Percentiles rank a stretch among this genome's conserved stretches.
Evolutionary conservation across 2,113 vertebrate genomes (phyloP).

Genomic region (Athene noctua): DNA sequence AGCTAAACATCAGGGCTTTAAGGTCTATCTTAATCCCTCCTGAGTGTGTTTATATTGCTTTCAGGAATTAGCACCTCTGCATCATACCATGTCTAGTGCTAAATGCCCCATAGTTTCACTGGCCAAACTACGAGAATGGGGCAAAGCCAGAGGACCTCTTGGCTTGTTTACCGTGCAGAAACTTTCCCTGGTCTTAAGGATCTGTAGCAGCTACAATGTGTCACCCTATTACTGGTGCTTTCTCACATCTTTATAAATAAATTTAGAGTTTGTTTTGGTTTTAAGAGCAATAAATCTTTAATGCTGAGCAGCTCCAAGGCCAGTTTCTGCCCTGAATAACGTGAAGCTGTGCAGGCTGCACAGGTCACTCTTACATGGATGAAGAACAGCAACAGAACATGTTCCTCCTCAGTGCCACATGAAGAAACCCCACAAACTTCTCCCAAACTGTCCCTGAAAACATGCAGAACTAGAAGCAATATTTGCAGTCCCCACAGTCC

Average conservation of each 20-base stretch:
- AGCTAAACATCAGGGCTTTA: neutral
- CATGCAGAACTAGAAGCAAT: neutral
- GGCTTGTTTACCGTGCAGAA: neutral
- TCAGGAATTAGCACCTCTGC: neutral
- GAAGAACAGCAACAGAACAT: neutral
- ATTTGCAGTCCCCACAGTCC: neutral
- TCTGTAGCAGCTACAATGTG: neutral
- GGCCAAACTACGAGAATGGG: neutral
- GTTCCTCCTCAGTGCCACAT: neutral
- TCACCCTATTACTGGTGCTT: neutral
- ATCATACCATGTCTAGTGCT: neutral
- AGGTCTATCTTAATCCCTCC: neutral
- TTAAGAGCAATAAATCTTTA: neutral
- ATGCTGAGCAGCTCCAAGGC: neutral
- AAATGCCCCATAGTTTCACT: neutral
- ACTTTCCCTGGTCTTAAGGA: neutral
- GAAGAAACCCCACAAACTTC: neutral
- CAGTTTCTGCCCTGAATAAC: neutral
- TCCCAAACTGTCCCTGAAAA: neutral
- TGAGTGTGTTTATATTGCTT: neutral
- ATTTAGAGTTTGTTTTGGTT: neutral
- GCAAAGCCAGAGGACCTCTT: neutral
- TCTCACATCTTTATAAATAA: neutral
- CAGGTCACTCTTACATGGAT: neutral
- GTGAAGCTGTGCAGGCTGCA: neutral